Conservation (phyloP, 2,113 vertebrate species). For the Labeo rohita region DNA sequence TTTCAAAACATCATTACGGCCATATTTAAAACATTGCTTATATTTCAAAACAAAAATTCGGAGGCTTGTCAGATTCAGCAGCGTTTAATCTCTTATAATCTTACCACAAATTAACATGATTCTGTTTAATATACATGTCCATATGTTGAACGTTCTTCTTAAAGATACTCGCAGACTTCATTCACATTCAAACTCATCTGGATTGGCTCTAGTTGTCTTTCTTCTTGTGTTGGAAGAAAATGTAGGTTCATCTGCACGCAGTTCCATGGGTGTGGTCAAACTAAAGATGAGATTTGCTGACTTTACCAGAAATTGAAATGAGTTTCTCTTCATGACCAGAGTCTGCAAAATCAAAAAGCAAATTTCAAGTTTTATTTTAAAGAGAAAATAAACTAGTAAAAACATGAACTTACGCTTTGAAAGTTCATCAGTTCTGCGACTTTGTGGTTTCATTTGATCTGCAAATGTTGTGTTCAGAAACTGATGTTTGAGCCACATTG, state of each 20-base stretch:
- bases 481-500: conserved; percentile 92
- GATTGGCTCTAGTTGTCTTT: not conserved
- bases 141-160: not conserved
- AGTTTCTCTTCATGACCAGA: conserved; percentile 47
- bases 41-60: not conserved
- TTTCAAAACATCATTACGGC: not conserved
- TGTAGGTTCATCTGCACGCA: not conserved
- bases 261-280: not conserved
- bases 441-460: conserved; percentile 82
- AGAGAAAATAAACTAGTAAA: not conserved
- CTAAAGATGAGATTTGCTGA: conserved; percentile 43
- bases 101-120: not conserved
- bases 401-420: conserved; percentile 80
- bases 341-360: conserved; percentile 13
- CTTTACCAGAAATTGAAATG: conserved; percentile 26
- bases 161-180: not conserved
- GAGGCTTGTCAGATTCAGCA: not conserved
- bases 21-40: not conserved
- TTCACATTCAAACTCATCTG: no score
- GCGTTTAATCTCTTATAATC: not conserved
- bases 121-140: not conserved
- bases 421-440: conserved; percentile 81
- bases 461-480: conserved; percentile 89
- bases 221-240: not conserved
- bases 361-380: not conserved